phyloP scores from a whole-genome alignment of 1,140 invertebrate species.

The Lethrus apterus region DNA sequence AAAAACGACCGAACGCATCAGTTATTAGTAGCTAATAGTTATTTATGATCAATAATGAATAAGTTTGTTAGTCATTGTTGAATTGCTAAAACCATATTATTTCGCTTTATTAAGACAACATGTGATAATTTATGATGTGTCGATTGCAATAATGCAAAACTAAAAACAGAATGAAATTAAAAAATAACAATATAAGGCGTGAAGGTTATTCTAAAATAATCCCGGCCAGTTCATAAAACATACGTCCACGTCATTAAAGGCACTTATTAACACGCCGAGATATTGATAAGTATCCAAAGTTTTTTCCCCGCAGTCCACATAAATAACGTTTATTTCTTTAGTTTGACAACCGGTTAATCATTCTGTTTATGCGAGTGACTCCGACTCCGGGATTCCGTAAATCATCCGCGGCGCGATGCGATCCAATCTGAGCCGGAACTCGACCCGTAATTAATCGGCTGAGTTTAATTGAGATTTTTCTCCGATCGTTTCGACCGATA shows the following conservation, averaged over 20 bases:
- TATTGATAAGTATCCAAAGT: constrained; percentile 41
- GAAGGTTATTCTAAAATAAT: not conserved
- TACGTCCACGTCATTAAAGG: constrained; percentile 39
- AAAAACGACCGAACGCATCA: no score
- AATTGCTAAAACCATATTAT: no score
- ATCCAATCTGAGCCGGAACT: constrained; percentile 35
- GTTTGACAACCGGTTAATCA: constrained; percentile 41
- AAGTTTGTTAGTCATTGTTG: no score
- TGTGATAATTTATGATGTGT: no score
- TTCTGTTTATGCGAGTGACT: constrained; percentile 40
- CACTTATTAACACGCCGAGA: constrained; percentile 40
- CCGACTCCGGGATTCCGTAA: constrained; percentile 32
- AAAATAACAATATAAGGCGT: constrained; percentile 4
- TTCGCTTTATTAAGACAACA: no score
- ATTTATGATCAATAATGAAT: no score
- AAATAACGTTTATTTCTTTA: constrained; percentile 42
- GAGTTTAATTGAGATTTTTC: constrained; percentile 38
- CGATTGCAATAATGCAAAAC: no score
- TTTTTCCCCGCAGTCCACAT: constrained; percentile 34
- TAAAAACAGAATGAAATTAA: no score
- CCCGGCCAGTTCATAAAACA: constrained; percentile 29
- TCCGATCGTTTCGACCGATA: constrained; percentile 33
- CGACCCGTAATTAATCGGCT: constrained; percentile 24
- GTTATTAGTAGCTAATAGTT: no score
- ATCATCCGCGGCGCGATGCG: constrained; percentile 33